Percentiles rank a stretch among this genome's conserved stretches.
These are phyloP conservation scores for Polyergus mexicanus DNA, from an alignment of 1,140 invertebrate genomes.

Conservation along the genomic window DNA sequence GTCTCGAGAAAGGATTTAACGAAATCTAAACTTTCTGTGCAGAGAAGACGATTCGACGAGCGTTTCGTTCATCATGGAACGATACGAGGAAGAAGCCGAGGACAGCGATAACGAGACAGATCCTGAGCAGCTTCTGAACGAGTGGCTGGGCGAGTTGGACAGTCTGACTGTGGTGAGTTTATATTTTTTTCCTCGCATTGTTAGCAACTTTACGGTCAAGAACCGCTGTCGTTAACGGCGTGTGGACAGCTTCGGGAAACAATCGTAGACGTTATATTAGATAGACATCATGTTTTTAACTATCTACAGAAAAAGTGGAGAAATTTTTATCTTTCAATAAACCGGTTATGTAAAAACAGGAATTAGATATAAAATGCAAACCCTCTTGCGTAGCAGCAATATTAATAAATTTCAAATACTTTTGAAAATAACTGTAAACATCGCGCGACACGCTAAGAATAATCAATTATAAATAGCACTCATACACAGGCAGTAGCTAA, in stretches of 20 bases:
- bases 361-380: too few species aligned
- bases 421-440: slow-evolving; percentile 1
- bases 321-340: neutral
- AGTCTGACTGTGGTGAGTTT: slow-evolving; percentile 89
- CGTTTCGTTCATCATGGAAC: slow-evolving; percentile 78
- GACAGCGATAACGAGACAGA: slow-evolving; percentile 87
- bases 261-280: neutral
- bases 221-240: slow-evolving; percentile 18
- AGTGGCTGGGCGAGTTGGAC: slow-evolving; percentile 90
- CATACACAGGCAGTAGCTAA: neutral
- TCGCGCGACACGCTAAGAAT: neutral
- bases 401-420: neutral
- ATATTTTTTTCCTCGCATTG: slow-evolving; percentile 33
- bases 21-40: slow-evolving; percentile 23
- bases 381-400: neutral
- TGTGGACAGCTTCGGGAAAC: neutral
- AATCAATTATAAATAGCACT: slow-evolving; percentile 1
- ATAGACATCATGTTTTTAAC: neutral
- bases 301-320: neutral
- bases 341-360: neutral
- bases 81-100: slow-evolving; percentile 85
- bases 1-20: neutral
- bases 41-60: slow-evolving; percentile 33
- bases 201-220: slow-evolving; percentile 8
- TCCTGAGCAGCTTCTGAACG: slow-evolving; percentile 89